Percentiles rank a stretch among this genome's conserved stretches.
Conservation (phyloP, 2,888 invertebrate species). For the Acrocyrtus sp. region DNA sequence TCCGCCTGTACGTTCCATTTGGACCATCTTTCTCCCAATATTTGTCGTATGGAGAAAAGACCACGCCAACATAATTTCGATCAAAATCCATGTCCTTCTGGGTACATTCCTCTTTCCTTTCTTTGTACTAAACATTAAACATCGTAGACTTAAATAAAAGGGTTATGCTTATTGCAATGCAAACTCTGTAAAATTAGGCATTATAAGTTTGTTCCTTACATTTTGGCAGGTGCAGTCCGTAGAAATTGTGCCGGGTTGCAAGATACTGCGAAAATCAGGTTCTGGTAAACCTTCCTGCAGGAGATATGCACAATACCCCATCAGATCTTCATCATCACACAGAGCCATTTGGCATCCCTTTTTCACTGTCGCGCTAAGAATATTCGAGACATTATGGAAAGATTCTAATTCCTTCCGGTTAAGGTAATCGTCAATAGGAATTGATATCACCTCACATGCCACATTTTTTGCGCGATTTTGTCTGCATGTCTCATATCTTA, state of each 20-base stretch:
- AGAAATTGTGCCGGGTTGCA: background rate
- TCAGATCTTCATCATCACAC: constrained; percentile 26
- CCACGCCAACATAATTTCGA: constrained; percentile 45
- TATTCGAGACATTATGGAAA: background rate
- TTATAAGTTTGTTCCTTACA: constrained; percentile 16
- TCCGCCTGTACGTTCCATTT: constrained; percentile 7
- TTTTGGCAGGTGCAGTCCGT: constrained; percentile 4
- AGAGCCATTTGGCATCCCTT: constrained; percentile 11
- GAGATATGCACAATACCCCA: constrained; percentile 31
- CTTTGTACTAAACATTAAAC: no score
- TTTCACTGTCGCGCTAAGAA: background rate
- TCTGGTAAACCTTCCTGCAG: background rate
- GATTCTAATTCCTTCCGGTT: no score
- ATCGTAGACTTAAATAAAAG: no score
- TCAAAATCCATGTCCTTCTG: constrained; percentile 31
- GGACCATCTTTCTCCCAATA: constrained; percentile 25
- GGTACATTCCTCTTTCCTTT: no score
- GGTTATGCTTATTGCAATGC: no score
- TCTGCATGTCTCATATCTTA: background rate
- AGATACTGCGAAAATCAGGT: constrained; percentile 4
- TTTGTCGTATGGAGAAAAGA: constrained; percentile 47
- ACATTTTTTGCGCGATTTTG: no score
- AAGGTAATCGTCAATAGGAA: no score
- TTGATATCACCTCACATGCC: no score
- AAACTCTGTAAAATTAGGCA: background rate